Conservation (phyloP, 1,140 invertebrate species). For the Camponotus floridanus region DNA sequence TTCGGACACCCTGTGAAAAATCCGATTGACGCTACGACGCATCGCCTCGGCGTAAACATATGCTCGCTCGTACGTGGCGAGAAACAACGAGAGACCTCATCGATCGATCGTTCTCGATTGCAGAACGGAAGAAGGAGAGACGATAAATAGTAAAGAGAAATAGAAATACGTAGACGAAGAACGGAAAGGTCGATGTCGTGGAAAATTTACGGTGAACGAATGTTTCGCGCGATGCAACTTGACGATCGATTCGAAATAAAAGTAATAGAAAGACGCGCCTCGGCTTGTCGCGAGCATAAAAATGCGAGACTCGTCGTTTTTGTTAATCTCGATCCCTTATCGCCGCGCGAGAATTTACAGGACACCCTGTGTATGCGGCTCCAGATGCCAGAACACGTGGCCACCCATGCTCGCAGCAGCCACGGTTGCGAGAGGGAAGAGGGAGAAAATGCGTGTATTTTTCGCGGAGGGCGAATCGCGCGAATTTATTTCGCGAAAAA, state of each 20-base stretch:
- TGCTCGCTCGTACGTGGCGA: conserved; percentile 36
- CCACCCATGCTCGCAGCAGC: conserved; percentile 46
- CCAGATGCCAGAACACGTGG: conserved; percentile 67
- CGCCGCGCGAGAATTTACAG: not conserved
- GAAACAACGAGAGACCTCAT: conserved; percentile 50
- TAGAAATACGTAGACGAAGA: conserved; percentile 16
- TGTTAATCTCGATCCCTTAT: not conserved
- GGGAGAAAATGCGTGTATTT: not conserved
- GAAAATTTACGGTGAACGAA: not conserved
- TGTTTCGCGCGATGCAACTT: conserved; percentile 1
- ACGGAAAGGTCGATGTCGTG: conserved; percentile 8
- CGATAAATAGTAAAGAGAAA: not conserved
- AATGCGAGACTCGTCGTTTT: not conserved
- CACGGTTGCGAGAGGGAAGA: not conserved
- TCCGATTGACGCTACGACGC: conserved; percentile 24
- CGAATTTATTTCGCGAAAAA: conserved; percentile 28
- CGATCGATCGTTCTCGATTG: conserved; percentile 62
- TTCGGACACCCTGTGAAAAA: conserved; percentile 55
- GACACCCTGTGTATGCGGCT: conserved; percentile 56
- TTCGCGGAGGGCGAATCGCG: conserved; percentile 40
- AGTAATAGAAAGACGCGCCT: not conserved
- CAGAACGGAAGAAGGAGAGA: not conserved
- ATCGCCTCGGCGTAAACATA: conserved; percentile 27
- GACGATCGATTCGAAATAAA: not conserved
- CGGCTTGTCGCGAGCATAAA: not conserved